Conservation (phyloP, 2,113 vertebrate genomes). For the Centrocercus urophasianus region DNA sequence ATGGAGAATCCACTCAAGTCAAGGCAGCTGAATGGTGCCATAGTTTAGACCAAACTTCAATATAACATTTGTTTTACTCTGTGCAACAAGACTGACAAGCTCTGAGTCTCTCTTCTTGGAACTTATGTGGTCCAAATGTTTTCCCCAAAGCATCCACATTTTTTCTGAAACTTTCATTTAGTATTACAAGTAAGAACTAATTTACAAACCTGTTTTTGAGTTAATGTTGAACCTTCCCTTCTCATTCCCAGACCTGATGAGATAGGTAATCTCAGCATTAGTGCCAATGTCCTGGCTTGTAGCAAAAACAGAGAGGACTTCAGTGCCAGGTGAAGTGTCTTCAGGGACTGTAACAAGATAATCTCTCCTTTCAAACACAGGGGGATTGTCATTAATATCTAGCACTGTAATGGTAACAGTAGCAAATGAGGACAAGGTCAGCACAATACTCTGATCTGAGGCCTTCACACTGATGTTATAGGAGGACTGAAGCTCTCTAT, state of each 20-base stretch:
- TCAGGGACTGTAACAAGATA: constrained; percentile 91
- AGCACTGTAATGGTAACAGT: constrained; percentile 91
- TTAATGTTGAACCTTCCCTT: constrained; percentile 92
- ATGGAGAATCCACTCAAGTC: neutral
- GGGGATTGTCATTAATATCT: constrained; percentile 97
- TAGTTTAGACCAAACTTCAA: constrained; percentile 17
- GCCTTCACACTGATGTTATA: constrained; percentile 89
- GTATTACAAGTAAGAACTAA: neutral
- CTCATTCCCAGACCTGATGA: constrained; percentile 94
- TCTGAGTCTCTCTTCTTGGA: neutral
- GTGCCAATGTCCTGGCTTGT: constrained; percentile 97
- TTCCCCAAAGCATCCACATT: neutral
- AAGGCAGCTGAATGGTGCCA: neutral
- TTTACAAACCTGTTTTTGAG: constrained; percentile 85
- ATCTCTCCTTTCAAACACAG: constrained; percentile 94
- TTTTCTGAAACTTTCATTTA: neutral
- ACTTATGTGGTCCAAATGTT: neutral
- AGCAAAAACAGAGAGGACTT: constrained; percentile 90
- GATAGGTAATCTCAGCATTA: constrained; percentile 94
- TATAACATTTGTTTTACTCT: constrained; percentile 3
- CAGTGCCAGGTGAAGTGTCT: constrained; percentile 85
- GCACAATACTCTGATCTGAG: constrained; percentile 85
- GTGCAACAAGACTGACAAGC: neutral
- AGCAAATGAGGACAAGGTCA: constrained; percentile 85
- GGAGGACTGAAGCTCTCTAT: constrained; percentile 89